Evolutionary conservation across 1,140 invertebrate genomes (phyloP), one percentile per base, ranked within the genome.

Genomic region (Drosophila trapezifrons): DNA sequence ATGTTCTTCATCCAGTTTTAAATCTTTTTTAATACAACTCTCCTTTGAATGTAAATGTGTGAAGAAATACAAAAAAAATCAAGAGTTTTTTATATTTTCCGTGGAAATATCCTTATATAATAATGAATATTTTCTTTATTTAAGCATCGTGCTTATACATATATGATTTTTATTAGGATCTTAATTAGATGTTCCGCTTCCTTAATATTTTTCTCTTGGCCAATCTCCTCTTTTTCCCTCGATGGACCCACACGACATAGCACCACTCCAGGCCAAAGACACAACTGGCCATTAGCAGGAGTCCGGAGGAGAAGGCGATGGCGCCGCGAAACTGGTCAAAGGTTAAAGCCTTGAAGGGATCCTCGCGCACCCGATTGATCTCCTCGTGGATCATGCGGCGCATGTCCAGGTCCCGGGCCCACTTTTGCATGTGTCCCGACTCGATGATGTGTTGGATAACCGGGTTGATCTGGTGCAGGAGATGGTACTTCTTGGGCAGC

Each of bases 391-490:
- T 91, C 46, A 60, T 74, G 18, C 90, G 90, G 10, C 70, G 64
- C 81, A 83, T 89, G 38, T 91, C 90, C 60, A 91, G 37, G 29
- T 91, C 90, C 0, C 90, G 52, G 0, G 87, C 79, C 90, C 90
- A 91, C 46, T 91, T 91, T n/a, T 91, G 84, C 87, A 91, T 79
- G 32, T 91, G 90, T 0, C 90, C 90, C 49, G 90, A 91, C 47
- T 91, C 90, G 15, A 91, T 91, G 15, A 91, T 78, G 13, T 90
- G 76, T 43, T 90, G 85, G n/a, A 91, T 87, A 3, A 91, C 70
- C 0, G 76, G 78, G 72, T 91, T 91, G 22, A 91, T 91, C 51
- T 91, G 83, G 22, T 81, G 84, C 38, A 91, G 43, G 9, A 91
- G 29, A 70, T 91, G 90, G 12, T 76, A 91, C 49, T 91, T 91